Evolutionary conservation across 2,797 vertebrate genomes (phyloP), one percentile per base, ranked within the genome.

Genomic region (Xyrichtys novacula): DNA sequence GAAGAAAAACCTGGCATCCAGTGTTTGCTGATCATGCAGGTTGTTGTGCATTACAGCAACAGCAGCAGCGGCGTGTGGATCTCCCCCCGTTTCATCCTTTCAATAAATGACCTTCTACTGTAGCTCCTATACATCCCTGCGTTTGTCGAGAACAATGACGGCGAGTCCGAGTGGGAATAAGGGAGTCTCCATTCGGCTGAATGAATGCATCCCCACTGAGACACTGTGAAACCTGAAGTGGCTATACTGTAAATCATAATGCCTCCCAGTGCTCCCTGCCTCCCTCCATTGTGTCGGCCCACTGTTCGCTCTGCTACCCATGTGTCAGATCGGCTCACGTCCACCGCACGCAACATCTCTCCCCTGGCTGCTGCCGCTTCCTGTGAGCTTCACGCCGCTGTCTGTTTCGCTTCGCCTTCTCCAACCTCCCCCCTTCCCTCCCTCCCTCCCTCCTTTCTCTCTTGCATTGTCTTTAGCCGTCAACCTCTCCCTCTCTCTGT

Each of bases 361-460:
- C 88, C 88, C 81, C 88, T 89, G 89, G 88, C 89, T 87, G 85
- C 85, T 89, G 88, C 87, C 90, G 78, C 88, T 86, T 87, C 84
- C 83, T 82, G 83, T 89, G 88, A 88, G 86, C 89, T 63, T 91
- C 85, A 90, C 48, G 14, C 81, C 26, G 84, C 86, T 91, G 87
- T 91, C 89, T 57, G 77, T 85, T 86, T 74, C 34, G 53, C 67
- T 89, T 84, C 74, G 83, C 75, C 74, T 31, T 68, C 72, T 28
- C 39, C 71, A 61, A 58, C 77, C 74, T 44, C 62, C 77, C 63
- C 44, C 71, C 74, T 62, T 58, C 12, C 23, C 76, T 66, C 78
- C 66, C 56, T 65, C 11, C 14, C 11, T 14, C 12, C 16, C 12
- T 16, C 22, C 12, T 16, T 14, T 44, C 22, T 66, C 84, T 84